phyloP scores from a whole-genome alignment of 2,888 invertebrate genomes.

The Itoplectis maculator region DNA sequence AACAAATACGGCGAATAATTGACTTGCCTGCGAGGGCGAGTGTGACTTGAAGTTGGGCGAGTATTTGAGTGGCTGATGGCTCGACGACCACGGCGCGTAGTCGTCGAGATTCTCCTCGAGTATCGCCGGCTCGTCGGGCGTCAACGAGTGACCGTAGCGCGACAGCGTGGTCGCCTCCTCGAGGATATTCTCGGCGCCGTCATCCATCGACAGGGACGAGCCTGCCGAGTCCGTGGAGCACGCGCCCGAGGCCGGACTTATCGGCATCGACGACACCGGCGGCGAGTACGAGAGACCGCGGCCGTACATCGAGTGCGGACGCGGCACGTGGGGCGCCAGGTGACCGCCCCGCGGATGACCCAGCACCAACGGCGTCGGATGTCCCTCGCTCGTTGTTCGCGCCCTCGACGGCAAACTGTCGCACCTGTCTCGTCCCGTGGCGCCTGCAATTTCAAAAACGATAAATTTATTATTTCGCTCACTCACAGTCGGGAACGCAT shows the following conservation, averaged over 20 bases:
- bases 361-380: constrained; percentile 79
- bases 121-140: constrained; percentile 88
- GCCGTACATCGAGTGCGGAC: constrained; percentile 85
- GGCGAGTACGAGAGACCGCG: constrained; percentile 85
- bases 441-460: constrained; percentile 76
- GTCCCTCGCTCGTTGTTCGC: constrained; percentile 88
- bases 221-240: constrained; percentile 89
- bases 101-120: constrained; percentile 88
- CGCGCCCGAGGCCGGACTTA: constrained; percentile 87
- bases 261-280: constrained; percentile 86
- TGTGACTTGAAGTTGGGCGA: constrained; percentile 84
- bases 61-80: constrained; percentile 80
- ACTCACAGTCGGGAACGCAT: no score
- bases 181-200: constrained; percentile 85
- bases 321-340: constrained; percentile 83
- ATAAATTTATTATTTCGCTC: not conserved
- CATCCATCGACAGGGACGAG: constrained; percentile 89
- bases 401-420: constrained; percentile 93
- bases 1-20: not conserved
- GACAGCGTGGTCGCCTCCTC: constrained; percentile 79
- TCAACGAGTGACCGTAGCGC: constrained; percentile 86
- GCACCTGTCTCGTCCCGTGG: constrained; percentile 89
- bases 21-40: constrained; percentile 84
- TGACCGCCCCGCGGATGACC: constrained; percentile 83
- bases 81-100: constrained; percentile 82